Conservation (phyloP, 2,888 invertebrate species). For the Tuberolachnus salignus region DNA sequence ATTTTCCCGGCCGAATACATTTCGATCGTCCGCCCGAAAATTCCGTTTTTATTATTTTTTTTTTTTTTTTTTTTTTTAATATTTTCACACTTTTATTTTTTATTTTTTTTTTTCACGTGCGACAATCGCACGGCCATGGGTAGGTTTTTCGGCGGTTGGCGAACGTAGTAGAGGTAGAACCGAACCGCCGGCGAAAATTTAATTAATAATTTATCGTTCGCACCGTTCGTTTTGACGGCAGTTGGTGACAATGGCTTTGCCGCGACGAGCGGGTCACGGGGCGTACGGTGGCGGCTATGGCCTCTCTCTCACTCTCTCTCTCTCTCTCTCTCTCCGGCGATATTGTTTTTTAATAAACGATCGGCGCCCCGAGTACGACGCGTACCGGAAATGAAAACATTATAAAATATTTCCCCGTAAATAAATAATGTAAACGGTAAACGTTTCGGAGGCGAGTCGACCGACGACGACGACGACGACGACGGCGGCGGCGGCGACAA, state of each 20-base stretch:
- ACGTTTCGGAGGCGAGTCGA: not conserved
- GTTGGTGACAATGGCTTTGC: slow-evolving; percentile 39
- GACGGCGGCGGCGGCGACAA: not conserved
- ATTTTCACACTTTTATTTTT: not conserved
- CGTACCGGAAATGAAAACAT: slow-evolving; percentile 38
- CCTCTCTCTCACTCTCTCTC: not conserved
- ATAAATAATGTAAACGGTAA: not conserved
- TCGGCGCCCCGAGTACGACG: not conserved
- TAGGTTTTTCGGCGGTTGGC: not conserved
- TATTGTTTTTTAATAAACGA: slow-evolving; percentile 51
- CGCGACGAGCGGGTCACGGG: not conserved
- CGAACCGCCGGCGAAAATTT: slow-evolving; percentile 6
- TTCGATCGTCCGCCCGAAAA: slow-evolving; percentile 35
- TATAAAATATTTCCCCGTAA: slow-evolving; percentile 8
- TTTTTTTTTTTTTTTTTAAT: not conserved
- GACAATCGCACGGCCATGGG: not conserved
- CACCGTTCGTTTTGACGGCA: slow-evolving; percentile 26
- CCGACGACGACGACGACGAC: too few relatives aligned
- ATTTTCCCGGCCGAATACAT: slow-evolving; percentile 36
- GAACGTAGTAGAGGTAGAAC: too few relatives aligned
- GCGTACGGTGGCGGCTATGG: not conserved
- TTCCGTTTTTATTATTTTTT: slow-evolving; percentile 31
- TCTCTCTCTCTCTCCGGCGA: not conserved
- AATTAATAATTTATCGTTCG: slow-evolving; percentile 54
- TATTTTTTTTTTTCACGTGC: not conserved